Percentiles rank a stretch among this genome's conserved stretches.
Conservation (phyloP, 2,797 vertebrate genomes). For the Monodelphis domestica region DNA sequence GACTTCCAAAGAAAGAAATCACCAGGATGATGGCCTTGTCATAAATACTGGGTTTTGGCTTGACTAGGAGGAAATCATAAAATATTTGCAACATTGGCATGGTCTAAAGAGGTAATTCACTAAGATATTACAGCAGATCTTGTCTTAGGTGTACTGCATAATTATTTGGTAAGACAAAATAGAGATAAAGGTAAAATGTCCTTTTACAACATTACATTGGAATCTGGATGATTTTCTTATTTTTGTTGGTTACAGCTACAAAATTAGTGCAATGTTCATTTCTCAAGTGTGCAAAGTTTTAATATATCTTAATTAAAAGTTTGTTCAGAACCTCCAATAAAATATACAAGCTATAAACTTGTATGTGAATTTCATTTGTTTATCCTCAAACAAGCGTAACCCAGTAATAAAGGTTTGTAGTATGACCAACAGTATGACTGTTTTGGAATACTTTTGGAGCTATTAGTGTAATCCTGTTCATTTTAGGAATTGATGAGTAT, state of each 20-base stretch:
- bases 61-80: background rate
- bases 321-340: constrained; percentile 50
- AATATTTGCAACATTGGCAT: constrained; percentile 35
- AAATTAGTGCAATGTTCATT: background rate
- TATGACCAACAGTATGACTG: background rate
- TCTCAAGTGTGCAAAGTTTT: constrained; percentile 26
- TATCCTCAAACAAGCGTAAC: background rate
- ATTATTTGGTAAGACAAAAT: background rate
- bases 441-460: background rate
- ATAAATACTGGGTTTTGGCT: constrained; percentile 50
- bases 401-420: background rate
- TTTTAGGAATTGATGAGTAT: constrained; percentile 57
- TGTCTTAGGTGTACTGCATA: constrained; percentile 43
- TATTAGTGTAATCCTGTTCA: constrained; percentile 42
- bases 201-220: constrained; percentile 49
- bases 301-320: background rate
- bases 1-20: constrained; percentile 43
- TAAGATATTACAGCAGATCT: constrained; percentile 8
- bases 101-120: constrained; percentile 28
- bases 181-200: background rate
- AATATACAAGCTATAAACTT: background rate
- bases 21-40: constrained; percentile 28
- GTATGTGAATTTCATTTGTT: constrained; percentile 10
- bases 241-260: background rate
- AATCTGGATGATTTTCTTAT: background rate